Evolutionary conservation across 2,797 vertebrate species (phyloP).

Genomic region (Falco columbarius): DNA sequence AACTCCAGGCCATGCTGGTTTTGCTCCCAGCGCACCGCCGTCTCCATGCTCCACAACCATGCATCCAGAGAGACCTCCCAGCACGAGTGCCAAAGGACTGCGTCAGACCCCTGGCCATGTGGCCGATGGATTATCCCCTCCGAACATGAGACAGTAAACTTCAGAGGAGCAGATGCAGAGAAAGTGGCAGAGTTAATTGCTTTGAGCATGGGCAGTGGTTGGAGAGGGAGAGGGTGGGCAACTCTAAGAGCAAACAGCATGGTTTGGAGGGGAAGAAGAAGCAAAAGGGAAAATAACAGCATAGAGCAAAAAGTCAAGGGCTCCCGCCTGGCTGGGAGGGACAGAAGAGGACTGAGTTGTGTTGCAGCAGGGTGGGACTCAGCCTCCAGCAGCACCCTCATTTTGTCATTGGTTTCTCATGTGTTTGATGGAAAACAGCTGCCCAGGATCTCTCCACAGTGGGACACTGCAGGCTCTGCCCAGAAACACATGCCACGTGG

Average conservation of each 20-base stretch:
- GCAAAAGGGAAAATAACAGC: background rate
- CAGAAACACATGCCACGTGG: background rate
- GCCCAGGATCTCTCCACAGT: background rate
- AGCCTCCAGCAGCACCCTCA: background rate
- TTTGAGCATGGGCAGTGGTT: background rate
- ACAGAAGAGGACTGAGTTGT: background rate
- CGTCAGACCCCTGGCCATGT: background rate
- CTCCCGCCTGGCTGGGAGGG: background rate
- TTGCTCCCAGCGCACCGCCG: accelerated
- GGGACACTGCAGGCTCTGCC: background rate
- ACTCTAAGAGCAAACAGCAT: background rate
- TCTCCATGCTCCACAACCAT: accelerated
- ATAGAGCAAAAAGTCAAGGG: background rate
- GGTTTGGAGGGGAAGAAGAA: background rate
- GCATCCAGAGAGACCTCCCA: background rate
- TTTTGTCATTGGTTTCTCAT: background rate
- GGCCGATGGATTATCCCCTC: slow-evolving; percentile 37
- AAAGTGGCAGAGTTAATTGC: slow-evolving; percentile 24
- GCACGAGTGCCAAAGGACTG: background rate
- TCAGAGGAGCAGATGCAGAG: slow-evolving; percentile 25
- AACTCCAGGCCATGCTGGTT: background rate
- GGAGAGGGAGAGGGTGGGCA: background rate
- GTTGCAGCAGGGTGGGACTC: background rate
- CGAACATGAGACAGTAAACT: slow-evolving; percentile 34
- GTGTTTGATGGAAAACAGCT: background rate